phyloP scores from a whole-genome alignment of 2,797 vertebrate genomes.

The Emydoidea blandingii region DNA sequence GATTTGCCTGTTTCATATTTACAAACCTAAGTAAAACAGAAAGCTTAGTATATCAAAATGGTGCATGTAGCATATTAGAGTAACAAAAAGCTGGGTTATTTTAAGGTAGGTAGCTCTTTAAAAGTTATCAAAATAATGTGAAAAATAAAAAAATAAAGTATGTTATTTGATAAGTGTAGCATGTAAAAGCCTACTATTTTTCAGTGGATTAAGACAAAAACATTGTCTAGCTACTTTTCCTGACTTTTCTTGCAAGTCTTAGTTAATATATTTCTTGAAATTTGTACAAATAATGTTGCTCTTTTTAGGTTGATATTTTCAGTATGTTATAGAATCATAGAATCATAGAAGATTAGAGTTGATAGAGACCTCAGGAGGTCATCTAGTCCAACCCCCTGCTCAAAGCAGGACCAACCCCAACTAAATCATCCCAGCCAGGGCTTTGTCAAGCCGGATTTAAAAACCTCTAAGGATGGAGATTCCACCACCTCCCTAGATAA shows the following conservation, averaged over 20 bases:
- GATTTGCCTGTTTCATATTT: not conserved
- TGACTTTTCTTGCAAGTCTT: not conserved
- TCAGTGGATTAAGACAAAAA: not conserved
- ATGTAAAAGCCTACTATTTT: not conserved
- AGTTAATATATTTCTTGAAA: slow-evolving; percentile 23
- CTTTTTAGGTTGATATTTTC: not conserved
- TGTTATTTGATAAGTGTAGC: not conserved
- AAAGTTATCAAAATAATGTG: not conserved
- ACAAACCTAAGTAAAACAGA: not conserved
- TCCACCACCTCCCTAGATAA: no score
- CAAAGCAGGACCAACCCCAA: no score
- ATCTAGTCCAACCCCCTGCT: no score
- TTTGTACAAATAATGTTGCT: slow-evolving; percentile 40
- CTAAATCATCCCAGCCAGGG: no score
- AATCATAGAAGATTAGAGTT: no score
- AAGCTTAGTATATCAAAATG: not conserved
- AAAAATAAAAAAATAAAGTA: not conserved
- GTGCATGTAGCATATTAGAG: not conserved
- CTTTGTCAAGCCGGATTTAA: no score
- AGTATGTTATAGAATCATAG: not conserved
- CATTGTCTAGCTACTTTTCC: not conserved
- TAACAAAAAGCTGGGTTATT: not conserved
- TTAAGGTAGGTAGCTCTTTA: not conserved
- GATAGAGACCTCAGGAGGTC: no score
- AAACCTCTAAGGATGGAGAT: no score